Conservation (phyloP, 1,140 invertebrate genomes). For the Brachionus manjavacas region DNA sequence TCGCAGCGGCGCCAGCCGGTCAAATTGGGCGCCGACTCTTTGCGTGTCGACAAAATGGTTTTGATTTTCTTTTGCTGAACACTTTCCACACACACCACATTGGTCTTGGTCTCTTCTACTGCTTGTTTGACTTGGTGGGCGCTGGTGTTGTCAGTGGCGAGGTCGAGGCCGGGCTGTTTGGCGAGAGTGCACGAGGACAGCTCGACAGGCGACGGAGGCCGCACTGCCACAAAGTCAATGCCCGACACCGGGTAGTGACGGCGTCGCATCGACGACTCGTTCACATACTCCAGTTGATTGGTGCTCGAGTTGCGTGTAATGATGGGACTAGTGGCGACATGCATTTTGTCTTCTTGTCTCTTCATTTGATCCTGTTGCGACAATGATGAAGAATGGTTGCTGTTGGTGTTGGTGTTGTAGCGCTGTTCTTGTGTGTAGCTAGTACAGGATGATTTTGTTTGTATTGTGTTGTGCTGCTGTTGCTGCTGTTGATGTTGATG, state of each 20-base stretch:
- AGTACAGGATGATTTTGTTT: neutral
- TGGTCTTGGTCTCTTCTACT: neutral
- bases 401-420: neutral
- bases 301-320: neutral
- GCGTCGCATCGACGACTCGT: neutral
- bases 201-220: conserved; percentile 12
- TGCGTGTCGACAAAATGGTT: conserved; percentile 10
- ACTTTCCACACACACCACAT: neutral
- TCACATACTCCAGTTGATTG: conserved; percentile 8
- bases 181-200: neutral
- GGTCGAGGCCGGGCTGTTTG: neutral
- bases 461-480: neutral
- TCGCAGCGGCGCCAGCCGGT: conserved; percentile 7
- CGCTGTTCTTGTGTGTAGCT: neutral
- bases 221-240: neutral
- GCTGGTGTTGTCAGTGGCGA: neutral
- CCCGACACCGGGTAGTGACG: neutral
- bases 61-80: conserved; percentile 3
- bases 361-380: too few relatives aligned
- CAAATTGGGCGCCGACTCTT: conserved; percentile 36
- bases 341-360: neutral
- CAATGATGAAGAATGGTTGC: too few relatives aligned
- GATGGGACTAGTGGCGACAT: neutral
- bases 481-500: neutral
- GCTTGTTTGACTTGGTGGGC: too few relatives aligned